Evolutionary conservation across 2,888 invertebrate species (phyloP), one percentile per base, ranked within the genome.

Genomic region (Cheilosia vulpina): DNA sequence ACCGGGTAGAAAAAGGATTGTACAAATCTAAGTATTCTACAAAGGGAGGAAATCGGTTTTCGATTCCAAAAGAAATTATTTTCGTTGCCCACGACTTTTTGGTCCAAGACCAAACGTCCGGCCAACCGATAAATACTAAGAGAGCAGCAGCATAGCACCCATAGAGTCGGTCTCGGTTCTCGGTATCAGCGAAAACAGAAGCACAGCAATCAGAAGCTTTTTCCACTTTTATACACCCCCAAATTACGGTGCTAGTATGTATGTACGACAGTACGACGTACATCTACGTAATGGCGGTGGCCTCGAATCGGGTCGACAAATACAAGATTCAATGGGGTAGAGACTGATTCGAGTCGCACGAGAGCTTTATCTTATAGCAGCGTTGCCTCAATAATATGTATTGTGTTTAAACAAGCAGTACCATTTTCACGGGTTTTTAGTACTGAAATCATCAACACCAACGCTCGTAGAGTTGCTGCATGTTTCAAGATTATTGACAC

Each of bases 41-140:
- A 4, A 45, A 69, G 24, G 15, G 31, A 38, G 19, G 17, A 38
- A 58, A 19, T 34, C 5, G 3, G 15, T n/a, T 58, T 47, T 69
- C 4, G 34, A 47, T 69, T 45, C 5, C 13, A 68, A 19, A 31
- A 57, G 31, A 45, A 17, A 58, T 24, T 43, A 68, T 50, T 57
- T 21, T 34, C 31, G 60, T 71, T 72, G 53, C 55, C 72, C 66
- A 77, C 72, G 66, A 72, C 55, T 57, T 57, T 68, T 72, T 68
- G 77, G 72, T 57, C 66, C 55, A 72, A 72, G 57, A 83, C 77
- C 66, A 83, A 83, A 72, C 71, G 66, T 65, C 72, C 62, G 62
- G 66, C 66, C 71, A 72, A 77, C 58, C 58, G 50, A 72, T 77
- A 31, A 62, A 53, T 78, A 58, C 78, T 78, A 71, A 69, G 57